Evolutionary conservation across 2,888 invertebrate genomes (phyloP).

Genomic region (Nomada ruficornis): DNA sequence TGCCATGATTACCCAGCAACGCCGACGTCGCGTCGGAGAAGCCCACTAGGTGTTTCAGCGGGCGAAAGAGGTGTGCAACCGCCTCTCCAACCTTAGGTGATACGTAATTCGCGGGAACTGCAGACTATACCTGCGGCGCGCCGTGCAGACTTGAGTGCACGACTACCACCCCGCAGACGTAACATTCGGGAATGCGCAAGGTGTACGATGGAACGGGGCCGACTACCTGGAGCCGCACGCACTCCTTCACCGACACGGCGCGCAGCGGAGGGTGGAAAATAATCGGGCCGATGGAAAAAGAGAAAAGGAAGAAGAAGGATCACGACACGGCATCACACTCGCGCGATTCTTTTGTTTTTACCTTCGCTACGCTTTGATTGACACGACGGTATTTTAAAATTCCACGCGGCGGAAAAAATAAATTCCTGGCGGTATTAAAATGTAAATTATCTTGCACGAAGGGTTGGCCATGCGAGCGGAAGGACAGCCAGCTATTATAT

Average conservation of each 20-base stretch:
- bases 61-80: constrained; percentile 24
- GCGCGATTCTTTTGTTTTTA: constrained; percentile 20
- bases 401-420: background rate
- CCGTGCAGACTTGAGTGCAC: no score
- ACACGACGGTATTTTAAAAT: constrained; percentile 10
- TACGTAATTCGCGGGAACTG: constrained; percentile 61
- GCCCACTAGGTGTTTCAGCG: constrained; percentile 19
- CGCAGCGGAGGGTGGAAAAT: constrained; percentile 19
- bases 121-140: background rate
- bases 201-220: constrained; percentile 61
- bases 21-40: constrained; percentile 49
- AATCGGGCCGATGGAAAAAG: constrained; percentile 19
- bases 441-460: background rate
- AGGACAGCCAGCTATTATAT: no score
- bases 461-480: no score
- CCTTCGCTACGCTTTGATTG: background rate
- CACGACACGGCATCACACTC: constrained; percentile 24
- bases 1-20: constrained; percentile 69
- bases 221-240: constrained; percentile 76
- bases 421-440: background rate
- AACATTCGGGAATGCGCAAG: constrained; percentile 64
- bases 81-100: constrained; percentile 40
- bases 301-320: constrained; percentile 15
- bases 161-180: constrained; percentile 8
- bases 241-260: constrained; percentile 20